phyloP scores from a whole-genome alignment of 2,888 invertebrate genomes.

The Monochamus alternatus region DNA sequence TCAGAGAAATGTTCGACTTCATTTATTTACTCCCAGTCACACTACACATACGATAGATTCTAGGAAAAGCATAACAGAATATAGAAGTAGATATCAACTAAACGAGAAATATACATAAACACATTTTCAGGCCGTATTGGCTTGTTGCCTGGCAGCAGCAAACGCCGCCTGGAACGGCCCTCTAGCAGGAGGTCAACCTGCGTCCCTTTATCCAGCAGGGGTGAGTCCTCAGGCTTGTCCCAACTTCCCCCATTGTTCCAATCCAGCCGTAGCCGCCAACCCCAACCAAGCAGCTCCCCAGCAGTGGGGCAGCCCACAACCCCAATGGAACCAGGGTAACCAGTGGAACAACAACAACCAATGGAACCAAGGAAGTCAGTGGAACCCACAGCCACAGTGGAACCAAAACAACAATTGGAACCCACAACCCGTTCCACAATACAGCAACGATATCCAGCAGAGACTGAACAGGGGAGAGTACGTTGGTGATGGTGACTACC shows the following conservation, averaged over 20 bases:
- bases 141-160: slow-evolving; percentile 64
- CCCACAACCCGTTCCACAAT: slow-evolving; percentile 58
- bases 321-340: slow-evolving; percentile 38
- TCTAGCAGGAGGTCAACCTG: slow-evolving; percentile 68
- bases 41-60: no score
- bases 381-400: neutral
- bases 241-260: slow-evolving; percentile 69
- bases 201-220: slow-evolving; percentile 67
- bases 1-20: no score
- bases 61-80: no score
- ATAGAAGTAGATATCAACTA: no score
- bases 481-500: slow-evolving; percentile 69
- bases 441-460: slow-evolving; percentile 59
- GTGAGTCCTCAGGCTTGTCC: slow-evolving; percentile 70
- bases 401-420: neutral
- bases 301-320: slow-evolving; percentile 35
- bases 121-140: slow-evolving; percentile 64
- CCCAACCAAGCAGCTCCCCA: slow-evolving; percentile 61
- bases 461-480: slow-evolving; percentile 66
- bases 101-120: neutral
- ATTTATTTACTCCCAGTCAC: no score
- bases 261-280: slow-evolving; percentile 68
- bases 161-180: slow-evolving; percentile 68
- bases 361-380: slow-evolving; percentile 41
- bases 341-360: slow-evolving; percentile 48